Evolutionary conservation across 2,113 vertebrate species (phyloP).

Genomic region (Caranx melampygus): DNA sequence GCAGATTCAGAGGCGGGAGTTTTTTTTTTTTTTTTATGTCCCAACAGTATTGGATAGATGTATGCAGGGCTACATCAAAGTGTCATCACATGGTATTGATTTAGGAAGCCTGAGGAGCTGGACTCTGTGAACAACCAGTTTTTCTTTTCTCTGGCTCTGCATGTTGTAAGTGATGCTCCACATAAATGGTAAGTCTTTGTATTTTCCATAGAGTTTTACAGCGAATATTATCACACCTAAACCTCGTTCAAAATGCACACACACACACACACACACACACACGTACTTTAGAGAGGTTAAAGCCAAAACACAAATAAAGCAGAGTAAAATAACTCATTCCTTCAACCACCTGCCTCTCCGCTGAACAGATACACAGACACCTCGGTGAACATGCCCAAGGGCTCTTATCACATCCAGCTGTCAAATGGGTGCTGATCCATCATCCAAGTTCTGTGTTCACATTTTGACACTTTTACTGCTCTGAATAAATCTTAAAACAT

Average conservation of each 20-base stretch:
- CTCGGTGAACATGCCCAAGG: constrained; percentile 56
- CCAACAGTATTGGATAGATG: constrained; percentile 28
- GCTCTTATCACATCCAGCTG: constrained; percentile 67
- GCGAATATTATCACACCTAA: constrained; percentile 1
- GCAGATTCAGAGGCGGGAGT: constrained; percentile 55
- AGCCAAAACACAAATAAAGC: constrained; percentile 32
- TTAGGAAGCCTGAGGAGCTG: constrained; percentile 51
- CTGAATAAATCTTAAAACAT: constrained; percentile 51
- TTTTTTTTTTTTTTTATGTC: constrained; percentile 18
- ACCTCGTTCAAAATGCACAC: background rate
- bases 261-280: background rate
- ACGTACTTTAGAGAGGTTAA: background rate
- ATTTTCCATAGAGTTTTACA: constrained; percentile 24
- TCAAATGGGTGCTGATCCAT: constrained; percentile 67
- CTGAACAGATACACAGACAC: constrained; percentile 56
- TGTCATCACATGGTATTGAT: constrained; percentile 65
- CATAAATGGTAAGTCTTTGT: background rate
- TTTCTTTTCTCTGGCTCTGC: constrained; percentile 15
- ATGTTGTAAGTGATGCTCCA: constrained; percentile 3
- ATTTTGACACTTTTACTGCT: constrained; percentile 65
- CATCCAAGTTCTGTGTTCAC: constrained; percentile 63
- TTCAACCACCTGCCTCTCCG: constrained; percentile 48
- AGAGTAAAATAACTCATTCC: constrained; percentile 24
- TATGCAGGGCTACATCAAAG: constrained; percentile 52
- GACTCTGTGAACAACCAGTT: constrained; percentile 26